Conservation (phyloP, 2,888 invertebrate species). For the Scaptomyza caliginosa region DNA sequence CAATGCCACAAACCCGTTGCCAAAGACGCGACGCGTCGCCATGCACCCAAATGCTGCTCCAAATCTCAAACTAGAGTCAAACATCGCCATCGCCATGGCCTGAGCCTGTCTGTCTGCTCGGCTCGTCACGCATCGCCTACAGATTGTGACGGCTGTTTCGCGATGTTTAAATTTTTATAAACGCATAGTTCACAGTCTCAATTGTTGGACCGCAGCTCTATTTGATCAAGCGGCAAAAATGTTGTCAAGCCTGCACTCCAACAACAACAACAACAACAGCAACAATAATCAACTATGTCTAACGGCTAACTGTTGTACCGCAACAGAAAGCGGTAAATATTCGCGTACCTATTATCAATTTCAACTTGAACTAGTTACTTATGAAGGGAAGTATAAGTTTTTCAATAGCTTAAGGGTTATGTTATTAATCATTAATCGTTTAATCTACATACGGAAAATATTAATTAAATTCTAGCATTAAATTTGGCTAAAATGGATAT, state of each 20-base stretch:
- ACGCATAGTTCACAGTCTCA: conserved; percentile 16
- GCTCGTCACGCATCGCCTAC: conserved; percentile 23
- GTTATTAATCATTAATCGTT: too few relatives aligned
- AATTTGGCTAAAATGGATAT: too few relatives aligned
- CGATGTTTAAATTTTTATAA: conserved; percentile 6
- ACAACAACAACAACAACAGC: too few relatives aligned
- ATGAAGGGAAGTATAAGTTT: too few relatives aligned
- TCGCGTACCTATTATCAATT: neutral
- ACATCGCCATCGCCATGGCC: neutral
- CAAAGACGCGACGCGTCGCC: conserved; percentile 6
- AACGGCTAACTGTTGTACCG: neutral
- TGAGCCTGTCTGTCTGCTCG: conserved; percentile 4
- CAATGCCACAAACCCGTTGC: conserved; percentile 34
- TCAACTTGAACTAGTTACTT: neutral
- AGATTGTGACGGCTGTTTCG: conserved; percentile 26
- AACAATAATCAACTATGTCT: neutral
- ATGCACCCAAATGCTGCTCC: conserved; percentile 19
- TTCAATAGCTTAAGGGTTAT: too few relatives aligned
- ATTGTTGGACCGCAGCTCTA: conserved; percentile 19
- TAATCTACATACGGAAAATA: too few relatives aligned
- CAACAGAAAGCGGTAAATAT: conserved; percentile 4
- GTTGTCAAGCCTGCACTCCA: conserved; percentile 7
- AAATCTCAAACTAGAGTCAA: conserved; percentile 19
- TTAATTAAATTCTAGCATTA: too few relatives aligned
- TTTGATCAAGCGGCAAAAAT: conserved; percentile 18